These are phyloP conservation scores for Ganaspis sp. DNA, from an alignment of 1,140 invertebrate genomes.

Conservation along the genomic window DNA sequence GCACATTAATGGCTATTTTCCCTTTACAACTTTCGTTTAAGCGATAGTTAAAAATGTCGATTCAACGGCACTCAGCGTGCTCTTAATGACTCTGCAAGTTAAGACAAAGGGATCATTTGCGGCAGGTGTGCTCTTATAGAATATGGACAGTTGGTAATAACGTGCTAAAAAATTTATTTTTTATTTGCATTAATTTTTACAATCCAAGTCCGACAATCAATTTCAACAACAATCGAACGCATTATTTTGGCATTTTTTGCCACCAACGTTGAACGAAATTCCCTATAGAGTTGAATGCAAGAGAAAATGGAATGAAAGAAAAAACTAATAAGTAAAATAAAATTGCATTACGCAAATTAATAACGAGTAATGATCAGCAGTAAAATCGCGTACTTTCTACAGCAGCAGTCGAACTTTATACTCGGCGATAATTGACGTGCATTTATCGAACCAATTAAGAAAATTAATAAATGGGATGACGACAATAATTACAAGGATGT, in stretches of 20 bases:
- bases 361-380: background rate
- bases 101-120: conserved; percentile 64
- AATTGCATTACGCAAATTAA: conserved; percentile 21
- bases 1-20: background rate
- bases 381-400: conserved; percentile 12
- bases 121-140: conserved; percentile 55
- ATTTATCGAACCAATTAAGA: conserved; percentile 22
- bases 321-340: background rate
- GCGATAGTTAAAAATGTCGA: conserved; percentile 16
- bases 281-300: too few species aligned
- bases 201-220: background rate
- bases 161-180: background rate
- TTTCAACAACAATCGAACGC: too few species aligned
- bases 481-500: conserved; percentile 5
- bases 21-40: conserved; percentile 25
- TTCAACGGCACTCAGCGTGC: conserved; percentile 25
- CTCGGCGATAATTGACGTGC: conserved; percentile 1
- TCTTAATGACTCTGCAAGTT: conserved; percentile 62
- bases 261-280: too few species aligned
- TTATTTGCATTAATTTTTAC: background rate
- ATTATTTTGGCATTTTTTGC: too few species aligned
- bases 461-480: conserved; percentile 11
- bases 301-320: background rate
- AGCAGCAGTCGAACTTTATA: conserved; percentile 11
- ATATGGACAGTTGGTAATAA: background rate